A percentile compares a stretch with the other conserved stretches of the same genome.
Evolutionary conservation across 2,797 vertebrate species (phyloP).

Genomic region (Anguilla marmorata): DNA sequence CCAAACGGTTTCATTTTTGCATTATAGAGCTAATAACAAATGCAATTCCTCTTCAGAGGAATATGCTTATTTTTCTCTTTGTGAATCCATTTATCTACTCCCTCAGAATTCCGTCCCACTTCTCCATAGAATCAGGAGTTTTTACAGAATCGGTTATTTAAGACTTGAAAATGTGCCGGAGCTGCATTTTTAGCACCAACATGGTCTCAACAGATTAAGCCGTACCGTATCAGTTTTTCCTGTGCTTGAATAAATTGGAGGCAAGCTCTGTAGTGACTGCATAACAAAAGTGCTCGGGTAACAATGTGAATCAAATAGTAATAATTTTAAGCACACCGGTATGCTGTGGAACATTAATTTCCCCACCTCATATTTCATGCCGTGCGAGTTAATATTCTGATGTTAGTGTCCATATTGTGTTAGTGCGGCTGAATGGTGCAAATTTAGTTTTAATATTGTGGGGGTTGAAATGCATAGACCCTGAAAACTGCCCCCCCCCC

Average conservation of each 20-base stretch:
- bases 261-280: not conserved
- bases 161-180: conserved; percentile 3
- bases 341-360: not conserved
- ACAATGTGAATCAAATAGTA: not conserved
- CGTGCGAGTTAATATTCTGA: too few relatives aligned
- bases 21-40: not conserved
- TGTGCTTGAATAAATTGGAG: not conserved
- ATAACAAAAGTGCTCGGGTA: not conserved
- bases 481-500: too few relatives aligned
- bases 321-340: not conserved
- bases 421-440: too few relatives aligned
- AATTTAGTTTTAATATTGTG: too few relatives aligned
- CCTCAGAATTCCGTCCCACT: not conserved
- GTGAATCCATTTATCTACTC: not conserved
- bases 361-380: too few relatives aligned
- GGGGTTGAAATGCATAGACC: too few relatives aligned
- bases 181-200: not conserved
- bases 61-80: not conserved
- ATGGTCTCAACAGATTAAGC: not conserved
- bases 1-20: not conserved
- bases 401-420: too few relatives aligned
- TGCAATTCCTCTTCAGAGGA: not conserved
- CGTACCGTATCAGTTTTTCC: not conserved
- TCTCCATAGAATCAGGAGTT: not conserved
- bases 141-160: not conserved